Base-by-base conservation (phyloP, 2,113 vertebrate genomes). In the Brachirus orientalis region DNA sequence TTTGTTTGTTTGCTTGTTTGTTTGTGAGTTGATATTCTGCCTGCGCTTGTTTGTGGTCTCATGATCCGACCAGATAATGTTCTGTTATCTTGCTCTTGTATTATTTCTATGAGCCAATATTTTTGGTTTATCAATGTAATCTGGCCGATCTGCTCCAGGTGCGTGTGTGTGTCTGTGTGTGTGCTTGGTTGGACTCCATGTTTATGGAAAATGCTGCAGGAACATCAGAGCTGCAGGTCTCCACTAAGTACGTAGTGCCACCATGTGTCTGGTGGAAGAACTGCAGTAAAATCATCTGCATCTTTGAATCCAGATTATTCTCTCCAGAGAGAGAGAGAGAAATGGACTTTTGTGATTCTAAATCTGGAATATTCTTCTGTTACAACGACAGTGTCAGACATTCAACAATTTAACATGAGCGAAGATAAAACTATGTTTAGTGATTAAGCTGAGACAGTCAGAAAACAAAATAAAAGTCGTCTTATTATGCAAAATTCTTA, bases 91-190 rank as follows among this genome's bases (percentile, higher is more conserved):
- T 77, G 0, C 77, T 84, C 82, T 88, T 89, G 86, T 91, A 90
- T 93, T 93, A 91, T 93, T 93, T 93, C 90, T 90, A 88, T 89
- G 85, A 90, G 79, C 83, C 88, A 90, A 89, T 89, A 88, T 90
- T 91, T 92, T 80, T 68, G 81, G 84, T 82, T 89, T 90, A 86
- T 89, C 87, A 82, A 73, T 85, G 86, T 86, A 85, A 92, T 93
- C 91, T 86, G 80, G 80, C 89, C 88, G 89, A 89, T 92, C 88
- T 89, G 70, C 75, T 16, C 76, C 75, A 65, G 70, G 84, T 70
- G 72, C 79, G 74, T 71, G 66, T 72, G 73, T 72, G 20, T 64
- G 35, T 45, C 53, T 51, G 68, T 56, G 59, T 64, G 35, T 70
- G 37, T 38, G 63, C 51, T 35, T 55, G 62, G n/a, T n/a, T 12